Percentiles rank a stretch among this genome's conserved stretches.
These are phyloP conservation scores for Argynnis bischoffii DNA, from an alignment of 2,888 invertebrate genomes.

Conservation along the genomic window DNA sequence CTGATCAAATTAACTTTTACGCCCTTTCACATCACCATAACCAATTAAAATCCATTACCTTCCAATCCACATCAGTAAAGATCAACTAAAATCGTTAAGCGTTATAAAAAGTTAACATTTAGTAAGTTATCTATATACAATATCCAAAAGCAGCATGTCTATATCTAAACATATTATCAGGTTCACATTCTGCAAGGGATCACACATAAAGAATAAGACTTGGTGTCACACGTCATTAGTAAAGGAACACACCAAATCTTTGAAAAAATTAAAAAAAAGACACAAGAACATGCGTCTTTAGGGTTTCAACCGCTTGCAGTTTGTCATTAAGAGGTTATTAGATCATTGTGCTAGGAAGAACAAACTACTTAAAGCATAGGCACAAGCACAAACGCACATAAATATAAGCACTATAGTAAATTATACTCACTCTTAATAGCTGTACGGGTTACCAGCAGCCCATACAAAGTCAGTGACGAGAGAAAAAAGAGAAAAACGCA, in stretches of 20 bases:
- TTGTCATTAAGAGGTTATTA: constrained; percentile 59
- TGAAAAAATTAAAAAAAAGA: constrained; percentile 41
- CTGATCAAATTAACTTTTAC: constrained; percentile 71
- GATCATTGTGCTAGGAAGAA: constrained; percentile 72
- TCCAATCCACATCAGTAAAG: constrained; percentile 79
- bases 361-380: constrained; percentile 72
- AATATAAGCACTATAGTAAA: constrained; percentile 83
- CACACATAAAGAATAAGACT: constrained; percentile 50
- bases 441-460: constrained; percentile 86
- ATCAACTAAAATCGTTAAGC: constrained; percentile 80
- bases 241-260: constrained; percentile 66
- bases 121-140: constrained; percentile 61
- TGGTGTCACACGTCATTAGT: constrained; percentile 35
- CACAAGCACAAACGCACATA: constrained; percentile 81
- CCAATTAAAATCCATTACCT: constrained; percentile 81
- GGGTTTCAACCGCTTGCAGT: constrained; percentile 74
- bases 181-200: constrained; percentile 78
- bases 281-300: constrained; percentile 63
- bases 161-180: constrained; percentile 56
- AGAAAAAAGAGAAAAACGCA: constrained; percentile 84
- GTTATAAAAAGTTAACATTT: constrained; percentile 79
- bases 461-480: constrained; percentile 87
- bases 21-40: constrained; percentile 79
- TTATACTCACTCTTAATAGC: constrained; percentile 87
- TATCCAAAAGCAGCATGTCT: constrained; percentile 73